Evolutionary conservation across 2,888 invertebrate genomes (phyloP), one percentile per base, ranked within the genome.

Genomic region (Nemapogon koenigi): DNA sequence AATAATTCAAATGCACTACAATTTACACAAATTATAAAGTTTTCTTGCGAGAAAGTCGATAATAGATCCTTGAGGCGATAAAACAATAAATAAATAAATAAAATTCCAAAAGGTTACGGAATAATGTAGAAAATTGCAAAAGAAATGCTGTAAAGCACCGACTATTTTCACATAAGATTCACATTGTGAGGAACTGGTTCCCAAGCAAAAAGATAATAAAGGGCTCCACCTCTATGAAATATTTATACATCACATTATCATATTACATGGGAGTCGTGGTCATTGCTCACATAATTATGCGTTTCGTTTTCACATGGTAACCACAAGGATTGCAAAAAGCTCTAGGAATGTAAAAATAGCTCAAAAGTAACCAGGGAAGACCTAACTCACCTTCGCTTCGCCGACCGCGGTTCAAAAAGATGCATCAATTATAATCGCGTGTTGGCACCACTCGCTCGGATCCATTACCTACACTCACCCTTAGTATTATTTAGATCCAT

Each of bases 241-340:
- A 75, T 72, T 71, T 73, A 73, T 75, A 69, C 61, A 55, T 61
- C 55, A 56, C 67, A 76, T 78, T 78, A 78, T 75, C 75, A 78
- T 78, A 76, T 72, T 75, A 76, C 78, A 72, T 53, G 71, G 61
- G 72, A 69, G 64, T 65, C 68, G 70, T 73, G 72, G 69, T 65
- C 63, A 67, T 67, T 62, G 70, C 60, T 68, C 67, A 67, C 68
- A 67, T 72, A 75, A 76, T 73, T 68, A 71, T 70, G 60, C 68
- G 64, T 59, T 70, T 66, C 65, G 58, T 70, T 76, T 76, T 72
- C 67, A 71, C 67, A 72, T 54, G 58, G 59, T 57, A 63, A 63
- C 59, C 57, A 51, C 57, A 53, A 46, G 4, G 36, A 22, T 31
- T 28, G 37, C 32, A 42, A 42, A 42, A 42, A 42, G 35, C 29